Base-by-base conservation (phyloP, 2,113 vertebrate species). In the Riparia riparia region DNA sequence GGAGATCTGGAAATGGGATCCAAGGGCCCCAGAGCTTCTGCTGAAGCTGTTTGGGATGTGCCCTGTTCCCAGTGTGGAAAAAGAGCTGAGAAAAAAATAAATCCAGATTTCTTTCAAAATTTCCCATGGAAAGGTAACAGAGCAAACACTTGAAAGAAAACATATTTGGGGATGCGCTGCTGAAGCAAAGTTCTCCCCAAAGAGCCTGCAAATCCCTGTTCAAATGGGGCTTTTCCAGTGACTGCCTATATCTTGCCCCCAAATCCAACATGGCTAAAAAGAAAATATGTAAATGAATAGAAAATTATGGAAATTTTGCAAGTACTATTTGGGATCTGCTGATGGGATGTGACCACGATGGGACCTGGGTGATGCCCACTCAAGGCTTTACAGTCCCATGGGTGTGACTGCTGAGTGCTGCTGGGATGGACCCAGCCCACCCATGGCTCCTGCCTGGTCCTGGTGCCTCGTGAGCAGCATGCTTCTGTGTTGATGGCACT, bases 381-480 rank as follows among this genome's bases (percentile, higher is more conserved):
- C 11, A 50, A 51, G 41, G 42, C 18, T 24, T 53, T 57, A 24
- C 7, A 0, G 3, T 69, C 8, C 50, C 15, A 17, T 16, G 28
- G 56, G 17, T 80, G 58, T 51, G 66, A 6, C n/a, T 54, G 29
- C 51, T 37, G 66, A 60, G 34, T 13, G 39, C 24, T 64, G 5
- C 66, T n/a, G 71, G 70, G 15, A 2, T 58, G 20, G 4, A 29
- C 20, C 24, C 56, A 51, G 49, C 15, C 8, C 34, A 17, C 7
- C 16, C 13, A 0, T 13, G 49, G 42, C 29, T 80, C 34, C 77
- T 83, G 37, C 34, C 34, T 6, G 9, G 32, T 51, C 20, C 54
- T 15, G 37, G 41, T 31, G 21, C 44, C 51, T 63, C 0, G 0
- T 44, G 20, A 69, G 16, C 42, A n/a, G 4, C 1, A 0, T 39